Evolutionary conservation across 2,888 invertebrate species (phyloP).

Genomic region (Boloria selene): DNA sequence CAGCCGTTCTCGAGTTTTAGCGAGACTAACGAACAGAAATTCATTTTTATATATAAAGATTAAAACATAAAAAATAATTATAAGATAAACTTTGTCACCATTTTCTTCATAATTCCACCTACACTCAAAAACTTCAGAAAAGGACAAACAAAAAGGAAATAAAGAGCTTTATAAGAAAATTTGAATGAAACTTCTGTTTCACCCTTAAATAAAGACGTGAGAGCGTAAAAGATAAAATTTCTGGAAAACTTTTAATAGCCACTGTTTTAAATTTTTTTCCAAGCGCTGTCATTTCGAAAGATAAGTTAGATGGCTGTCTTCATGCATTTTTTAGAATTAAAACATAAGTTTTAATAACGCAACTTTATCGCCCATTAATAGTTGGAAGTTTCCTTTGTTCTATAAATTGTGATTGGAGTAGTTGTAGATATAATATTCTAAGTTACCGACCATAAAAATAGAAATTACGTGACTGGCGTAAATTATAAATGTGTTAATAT

Average conservation of each 20-base stretch:
- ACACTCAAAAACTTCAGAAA: background rate
- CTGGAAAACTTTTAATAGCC: conserved; percentile 32
- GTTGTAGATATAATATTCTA: no score
- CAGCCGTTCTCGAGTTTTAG: no score
- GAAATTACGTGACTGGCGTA: no score
- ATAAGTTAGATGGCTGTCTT: conserved; percentile 13
- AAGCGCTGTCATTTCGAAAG: conserved; percentile 11
- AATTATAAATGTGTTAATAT: no score
- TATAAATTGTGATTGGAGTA: conserved; percentile 6
- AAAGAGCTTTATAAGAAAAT: background rate
- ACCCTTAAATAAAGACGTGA: conserved; percentile 8
- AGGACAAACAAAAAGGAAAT: background rate
- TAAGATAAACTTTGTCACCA: no score
- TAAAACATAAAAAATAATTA: no score
- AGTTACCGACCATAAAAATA: no score
- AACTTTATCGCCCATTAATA: conserved; percentile 24
- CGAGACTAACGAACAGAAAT: no score
- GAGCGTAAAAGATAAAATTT: conserved; percentile 21
- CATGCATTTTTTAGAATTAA: conserved; percentile 35
- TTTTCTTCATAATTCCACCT: background rate
- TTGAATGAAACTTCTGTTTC: background rate
- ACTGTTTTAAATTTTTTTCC: conserved; percentile 27
- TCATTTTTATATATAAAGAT: no score
- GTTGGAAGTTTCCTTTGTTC: conserved; percentile 22
- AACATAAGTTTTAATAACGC: conserved; percentile 38